These are phyloP conservation scores for Halictus quadricinctus DNA, from an alignment of 2,888 invertebrate species.

Conservation along the genomic window DNA sequence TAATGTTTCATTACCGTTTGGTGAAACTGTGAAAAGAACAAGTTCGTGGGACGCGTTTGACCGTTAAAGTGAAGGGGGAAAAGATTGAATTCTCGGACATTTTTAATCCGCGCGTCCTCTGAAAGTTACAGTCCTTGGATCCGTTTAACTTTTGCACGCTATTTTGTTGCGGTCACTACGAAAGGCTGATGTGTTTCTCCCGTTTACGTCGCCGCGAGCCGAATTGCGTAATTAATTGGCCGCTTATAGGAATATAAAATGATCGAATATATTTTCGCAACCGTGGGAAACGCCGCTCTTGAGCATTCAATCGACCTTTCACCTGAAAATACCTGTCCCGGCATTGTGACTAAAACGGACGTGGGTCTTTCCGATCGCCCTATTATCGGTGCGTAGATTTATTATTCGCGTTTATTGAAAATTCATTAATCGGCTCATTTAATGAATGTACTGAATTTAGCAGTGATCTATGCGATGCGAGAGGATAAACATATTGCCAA, in stretches of 20 bases:
- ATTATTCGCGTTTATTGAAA: neutral
- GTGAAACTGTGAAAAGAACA: neutral
- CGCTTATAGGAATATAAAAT: neutral
- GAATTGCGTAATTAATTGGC: neutral
- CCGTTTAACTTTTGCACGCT: neutral
- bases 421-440: too few species aligned
- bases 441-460: too few species aligned
- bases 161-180: neutral
- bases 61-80: neutral
- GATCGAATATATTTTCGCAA: neutral
- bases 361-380: neutral
- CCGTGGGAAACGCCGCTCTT: neutral
- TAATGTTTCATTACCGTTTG: neutral
- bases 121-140: constrained; percentile 12
- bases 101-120: neutral
- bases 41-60: neutral
- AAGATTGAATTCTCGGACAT: neutral
- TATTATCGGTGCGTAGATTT: neutral
- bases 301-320: neutral
- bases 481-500: too few species aligned
- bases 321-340: neutral
- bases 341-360: neutral
- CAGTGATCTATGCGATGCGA: too few species aligned
- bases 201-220: neutral
- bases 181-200: neutral